Conservation (phyloP, 2,888 invertebrate genomes). For the Apamea anceps region DNA sequence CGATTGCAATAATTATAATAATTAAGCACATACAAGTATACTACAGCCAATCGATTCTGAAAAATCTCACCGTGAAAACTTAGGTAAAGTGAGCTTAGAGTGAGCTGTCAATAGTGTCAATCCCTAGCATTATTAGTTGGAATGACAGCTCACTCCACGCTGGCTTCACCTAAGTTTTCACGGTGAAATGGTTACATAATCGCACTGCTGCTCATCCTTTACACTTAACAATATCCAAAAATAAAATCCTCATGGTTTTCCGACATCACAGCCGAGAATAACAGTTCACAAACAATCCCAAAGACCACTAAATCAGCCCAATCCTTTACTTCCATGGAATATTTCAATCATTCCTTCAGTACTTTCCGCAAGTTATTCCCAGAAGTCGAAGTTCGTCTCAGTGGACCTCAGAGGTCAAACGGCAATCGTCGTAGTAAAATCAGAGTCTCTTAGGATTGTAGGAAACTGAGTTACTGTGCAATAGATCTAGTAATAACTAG, state of each 20-base stretch:
- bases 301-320: conserved; percentile 40
- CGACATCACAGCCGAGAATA: neutral
- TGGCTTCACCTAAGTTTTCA: too few relatives aligned
- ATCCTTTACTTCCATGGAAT: conserved; percentile 34
- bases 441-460: neutral
- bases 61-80: too few relatives aligned
- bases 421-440: conserved; percentile 33
- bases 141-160: too few relatives aligned
- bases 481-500: neutral
- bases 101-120: too few relatives aligned
- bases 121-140: too few relatives aligned
- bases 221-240: neutral
- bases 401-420: conserved; percentile 24
- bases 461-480: neutral
- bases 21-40: neutral
- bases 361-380: conserved; percentile 26
- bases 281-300: conserved; percentile 22
- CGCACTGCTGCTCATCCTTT: neutral
- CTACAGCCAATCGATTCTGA: too few relatives aligned
- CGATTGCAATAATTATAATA: too few relatives aligned
- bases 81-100: too few relatives aligned
- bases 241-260: neutral
- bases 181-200: too few relatives aligned
- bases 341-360: conserved; percentile 41
- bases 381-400: conserved; percentile 25